A percentile compares a stretch with the other conserved stretches of the same genome.
These are phyloP conservation scores for Xestia xanthographa DNA, from an alignment of 2,888 invertebrate genomes.

Conservation along the genomic window DNA sequence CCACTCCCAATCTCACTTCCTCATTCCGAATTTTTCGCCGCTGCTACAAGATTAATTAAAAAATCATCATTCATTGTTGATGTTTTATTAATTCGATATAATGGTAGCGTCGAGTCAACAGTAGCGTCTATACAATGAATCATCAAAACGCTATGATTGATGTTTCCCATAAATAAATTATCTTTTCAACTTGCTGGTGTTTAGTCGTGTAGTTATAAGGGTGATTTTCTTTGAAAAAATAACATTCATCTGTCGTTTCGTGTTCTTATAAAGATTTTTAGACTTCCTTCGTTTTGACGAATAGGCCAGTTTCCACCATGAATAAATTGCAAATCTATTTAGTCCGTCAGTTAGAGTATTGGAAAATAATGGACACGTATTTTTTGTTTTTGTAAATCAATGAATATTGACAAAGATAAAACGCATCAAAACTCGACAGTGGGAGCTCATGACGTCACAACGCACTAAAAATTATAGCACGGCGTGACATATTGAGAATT, in stretches of 20 bases:
- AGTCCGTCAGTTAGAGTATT: no score
- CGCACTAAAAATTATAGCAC: no score
- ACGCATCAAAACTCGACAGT: no score
- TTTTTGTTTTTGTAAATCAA: no score
- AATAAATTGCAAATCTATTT: no score
- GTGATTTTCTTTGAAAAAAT: constrained; percentile 15
- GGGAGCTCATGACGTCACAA: no score
- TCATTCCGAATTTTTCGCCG: constrained; percentile 24
- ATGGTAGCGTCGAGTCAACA: constrained; percentile 68
- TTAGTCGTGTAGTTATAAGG: constrained; percentile 45
- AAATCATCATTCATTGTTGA: constrained; percentile 67
- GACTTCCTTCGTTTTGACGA: not conserved
- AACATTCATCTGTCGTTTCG: not conserved
- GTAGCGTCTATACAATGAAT: constrained; percentile 67
- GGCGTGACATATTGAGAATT: no score
- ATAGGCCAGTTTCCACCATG: no score
- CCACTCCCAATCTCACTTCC: constrained; percentile 12
- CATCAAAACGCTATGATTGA: constrained; percentile 71
- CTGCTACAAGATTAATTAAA: constrained; percentile 65
- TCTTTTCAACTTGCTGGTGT: constrained; percentile 65
- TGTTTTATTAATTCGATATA: constrained; percentile 70
- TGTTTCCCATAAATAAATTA: constrained; percentile 70
- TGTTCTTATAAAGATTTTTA: not conserved
- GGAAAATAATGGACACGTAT: no score
- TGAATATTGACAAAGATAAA: no score